phyloP scores from a whole-genome alignment of 2,113 vertebrate genomes.

The Bujurquina vittata region DNA sequence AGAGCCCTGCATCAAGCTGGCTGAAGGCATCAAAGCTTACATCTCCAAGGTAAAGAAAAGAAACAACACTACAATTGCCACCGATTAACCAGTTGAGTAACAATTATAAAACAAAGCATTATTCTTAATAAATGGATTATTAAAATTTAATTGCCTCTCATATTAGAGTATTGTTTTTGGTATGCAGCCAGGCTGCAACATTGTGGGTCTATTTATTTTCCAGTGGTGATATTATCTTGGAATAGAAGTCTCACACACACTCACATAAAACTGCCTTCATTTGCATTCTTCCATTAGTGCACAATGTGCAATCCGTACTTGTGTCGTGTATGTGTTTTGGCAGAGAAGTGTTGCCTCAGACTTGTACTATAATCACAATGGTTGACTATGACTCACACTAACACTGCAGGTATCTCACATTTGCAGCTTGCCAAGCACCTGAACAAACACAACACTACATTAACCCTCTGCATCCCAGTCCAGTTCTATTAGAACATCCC shows the following conservation, averaged over 20 bases:
- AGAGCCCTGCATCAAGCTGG: conserved; percentile 87
- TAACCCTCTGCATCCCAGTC: neutral
- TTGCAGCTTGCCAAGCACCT: neutral
- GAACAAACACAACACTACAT: neutral
- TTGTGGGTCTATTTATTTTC: neutral
- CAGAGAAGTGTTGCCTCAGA: neutral
- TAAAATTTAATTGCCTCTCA: neutral
- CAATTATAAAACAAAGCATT: neutral
- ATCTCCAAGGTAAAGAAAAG: conserved; percentile 81
- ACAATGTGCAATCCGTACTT: neutral
- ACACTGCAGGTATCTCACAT: neutral
- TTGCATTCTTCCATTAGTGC: neutral
- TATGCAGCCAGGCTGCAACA: neutral
- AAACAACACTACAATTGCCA: neutral
- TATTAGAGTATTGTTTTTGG: neutral
- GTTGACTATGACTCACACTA: neutral
- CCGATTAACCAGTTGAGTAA: neutral
- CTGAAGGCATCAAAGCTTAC: conserved; percentile 86
- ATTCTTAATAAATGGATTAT: neutral
- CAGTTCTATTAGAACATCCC: neutral
- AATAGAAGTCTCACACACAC: neutral
- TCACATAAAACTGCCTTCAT: neutral
- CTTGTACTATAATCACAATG: neutral
- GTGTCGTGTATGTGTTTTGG: neutral
- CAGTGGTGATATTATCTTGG: neutral